Conservation (phyloP, 2,797 vertebrate genomes). For the Falco biarmicus region DNA sequence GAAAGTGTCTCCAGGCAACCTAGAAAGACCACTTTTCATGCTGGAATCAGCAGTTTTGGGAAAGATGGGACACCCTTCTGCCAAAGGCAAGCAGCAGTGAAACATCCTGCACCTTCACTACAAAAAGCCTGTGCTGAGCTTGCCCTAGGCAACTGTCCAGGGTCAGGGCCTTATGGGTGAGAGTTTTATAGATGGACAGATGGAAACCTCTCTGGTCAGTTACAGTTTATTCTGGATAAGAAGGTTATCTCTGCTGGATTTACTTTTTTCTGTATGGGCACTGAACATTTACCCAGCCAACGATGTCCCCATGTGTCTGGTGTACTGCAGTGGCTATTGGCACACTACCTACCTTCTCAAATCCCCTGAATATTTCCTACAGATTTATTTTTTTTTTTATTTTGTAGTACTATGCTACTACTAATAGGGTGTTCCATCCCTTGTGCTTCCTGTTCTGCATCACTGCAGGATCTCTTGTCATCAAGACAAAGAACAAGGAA, state of each 20-base stretch:
- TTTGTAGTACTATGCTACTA: background rate
- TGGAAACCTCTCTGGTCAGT: background rate
- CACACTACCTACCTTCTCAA: background rate
- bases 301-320: fast-evolving
- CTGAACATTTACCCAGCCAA: background rate
- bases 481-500: background rate
- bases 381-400: background rate
- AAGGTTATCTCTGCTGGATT: background rate
- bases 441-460: background rate
- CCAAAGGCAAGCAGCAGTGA: background rate
- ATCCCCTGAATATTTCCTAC: background rate
- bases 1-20: background rate
- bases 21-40: background rate
- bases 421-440: background rate
- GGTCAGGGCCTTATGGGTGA: background rate
- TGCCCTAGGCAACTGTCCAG: background rate
- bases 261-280: background rate
- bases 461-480: background rate
- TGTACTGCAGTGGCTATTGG: background rate
- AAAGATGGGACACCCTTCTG: background rate
- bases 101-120: background rate
- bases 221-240: background rate
- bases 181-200: background rate
- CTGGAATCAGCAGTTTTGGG: background rate
- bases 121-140: background rate